phyloP scores from a whole-genome alignment of 1,140 invertebrate genomes.

The Helicoverpa armigera region DNA sequence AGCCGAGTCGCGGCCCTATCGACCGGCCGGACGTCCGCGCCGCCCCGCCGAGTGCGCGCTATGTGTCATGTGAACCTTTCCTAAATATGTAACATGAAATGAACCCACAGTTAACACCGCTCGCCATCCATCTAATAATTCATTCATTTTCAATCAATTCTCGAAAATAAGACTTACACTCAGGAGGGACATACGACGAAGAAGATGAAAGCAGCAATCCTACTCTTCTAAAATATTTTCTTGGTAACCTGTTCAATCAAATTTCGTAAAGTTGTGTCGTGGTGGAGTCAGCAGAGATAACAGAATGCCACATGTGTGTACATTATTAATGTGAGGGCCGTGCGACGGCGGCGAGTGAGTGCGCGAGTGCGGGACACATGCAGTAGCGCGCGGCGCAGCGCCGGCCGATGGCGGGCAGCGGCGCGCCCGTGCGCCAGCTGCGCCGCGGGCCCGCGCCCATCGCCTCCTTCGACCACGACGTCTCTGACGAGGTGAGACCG shows the following conservation, averaged over 20 bases:
- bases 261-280: no score
- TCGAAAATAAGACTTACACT: background rate
- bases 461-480: constrained; percentile 95
- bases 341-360: no score
- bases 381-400: background rate
- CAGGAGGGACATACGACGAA: no score
- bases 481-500: constrained; percentile 92
- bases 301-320: no score
- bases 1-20: background rate
- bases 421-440: constrained; percentile 85
- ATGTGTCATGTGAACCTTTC: background rate
- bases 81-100: background rate
- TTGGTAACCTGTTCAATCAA: no score
- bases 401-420: constrained; percentile 69
- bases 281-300: no score
- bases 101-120: background rate
- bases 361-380: background rate
- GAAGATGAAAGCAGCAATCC: no score
- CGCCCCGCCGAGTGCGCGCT: background rate
- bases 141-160: background rate
- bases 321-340: no score
- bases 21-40: background rate
- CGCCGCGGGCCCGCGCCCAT: constrained; percentile 96
- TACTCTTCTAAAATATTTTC: no score
- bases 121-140: background rate